Conservation (phyloP, 2,797 vertebrate genomes). For the Eulemur albifrons region DNA sequence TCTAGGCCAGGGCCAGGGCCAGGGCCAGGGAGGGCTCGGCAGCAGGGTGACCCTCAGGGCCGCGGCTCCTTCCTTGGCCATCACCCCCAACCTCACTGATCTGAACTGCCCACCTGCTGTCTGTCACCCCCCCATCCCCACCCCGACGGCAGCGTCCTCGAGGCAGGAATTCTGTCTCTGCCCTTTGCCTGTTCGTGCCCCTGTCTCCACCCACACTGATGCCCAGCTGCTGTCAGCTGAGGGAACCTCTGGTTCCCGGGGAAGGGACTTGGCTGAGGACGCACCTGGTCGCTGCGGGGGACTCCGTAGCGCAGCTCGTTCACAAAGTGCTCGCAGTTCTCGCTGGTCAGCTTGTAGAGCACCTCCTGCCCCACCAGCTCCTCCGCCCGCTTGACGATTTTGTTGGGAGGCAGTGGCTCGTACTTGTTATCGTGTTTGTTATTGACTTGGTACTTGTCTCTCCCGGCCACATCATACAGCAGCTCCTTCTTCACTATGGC, state of each 20-base stretch:
- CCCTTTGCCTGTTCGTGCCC: not conserved
- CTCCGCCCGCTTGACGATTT: constrained; percentile 85
- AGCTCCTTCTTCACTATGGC: constrained; percentile 88
- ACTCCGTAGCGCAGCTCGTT: constrained; percentile 90
- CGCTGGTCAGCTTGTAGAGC: constrained; percentile 85
- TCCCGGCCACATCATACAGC: constrained; percentile 85
- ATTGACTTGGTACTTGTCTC: constrained; percentile 85
- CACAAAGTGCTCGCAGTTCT: constrained; percentile 94
- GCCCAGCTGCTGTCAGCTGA: not conserved
- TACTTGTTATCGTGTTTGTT: constrained; percentile 87
- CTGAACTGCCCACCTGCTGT: accelerated
- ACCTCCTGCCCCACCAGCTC: constrained; percentile 81
- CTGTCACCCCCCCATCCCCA: not conserved
- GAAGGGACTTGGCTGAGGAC: not conserved
- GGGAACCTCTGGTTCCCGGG: not conserved
- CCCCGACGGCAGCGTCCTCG: accelerated
- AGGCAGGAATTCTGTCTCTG: not conserved
- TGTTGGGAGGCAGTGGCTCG: constrained; percentile 55
- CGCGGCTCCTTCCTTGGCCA: not conserved
- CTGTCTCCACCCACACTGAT: not conserved
- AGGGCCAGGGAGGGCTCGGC: not conserved
- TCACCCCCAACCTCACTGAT: accelerated
- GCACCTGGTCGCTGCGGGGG: constrained; percentile 88
- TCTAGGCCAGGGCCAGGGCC: not conserved
- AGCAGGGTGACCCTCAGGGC: not conserved